Evolutionary conservation across 2,888 invertebrate genomes (phyloP).

Genomic region (Alloscopus bannaensis): DNA sequence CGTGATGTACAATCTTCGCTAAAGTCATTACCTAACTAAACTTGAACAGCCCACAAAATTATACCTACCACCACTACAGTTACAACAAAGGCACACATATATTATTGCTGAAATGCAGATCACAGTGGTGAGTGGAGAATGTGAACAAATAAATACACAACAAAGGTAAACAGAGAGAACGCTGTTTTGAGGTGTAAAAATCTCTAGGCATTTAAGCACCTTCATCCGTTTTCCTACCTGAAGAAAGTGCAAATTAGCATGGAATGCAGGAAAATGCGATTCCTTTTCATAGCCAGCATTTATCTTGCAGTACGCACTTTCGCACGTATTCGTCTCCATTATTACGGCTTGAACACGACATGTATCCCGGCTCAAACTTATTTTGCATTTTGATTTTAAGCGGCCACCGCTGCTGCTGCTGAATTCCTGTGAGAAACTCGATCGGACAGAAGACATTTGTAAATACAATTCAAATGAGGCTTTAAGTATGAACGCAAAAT

Average conservation of each 20-base stretch:
- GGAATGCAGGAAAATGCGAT: conserved; percentile 10
- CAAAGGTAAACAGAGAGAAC: not conserved
- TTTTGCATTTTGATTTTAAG: not conserved
- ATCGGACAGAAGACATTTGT: too few relatives aligned
- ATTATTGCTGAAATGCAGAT: not conserved
- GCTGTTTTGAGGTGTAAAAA: conserved; percentile 11
- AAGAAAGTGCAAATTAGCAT: conserved; percentile 37
- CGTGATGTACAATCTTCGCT: not conserved
- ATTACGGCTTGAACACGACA: too few relatives aligned
- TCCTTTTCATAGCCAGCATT: not conserved
- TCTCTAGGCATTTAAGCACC: not conserved
- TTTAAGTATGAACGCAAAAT: too few relatives aligned
- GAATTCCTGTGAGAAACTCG: too few relatives aligned
- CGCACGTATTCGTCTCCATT: too few relatives aligned
- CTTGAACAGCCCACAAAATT: conserved; percentile 27
- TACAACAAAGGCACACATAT: not conserved
- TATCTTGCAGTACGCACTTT: conserved; percentile 2
- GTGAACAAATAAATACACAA: not conserved
- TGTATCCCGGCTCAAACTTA: too few relatives aligned
- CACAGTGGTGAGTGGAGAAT: not conserved
- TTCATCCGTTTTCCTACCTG: conserved; percentile 13
- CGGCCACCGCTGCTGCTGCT: too few relatives aligned
- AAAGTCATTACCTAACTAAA: conserved; percentile 16
- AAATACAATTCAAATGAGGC: too few relatives aligned
- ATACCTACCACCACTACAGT: not conserved